Evolutionary conservation across 2,113 vertebrate genomes (phyloP).

Genomic region (Brachypteracias leptosomus): DNA sequence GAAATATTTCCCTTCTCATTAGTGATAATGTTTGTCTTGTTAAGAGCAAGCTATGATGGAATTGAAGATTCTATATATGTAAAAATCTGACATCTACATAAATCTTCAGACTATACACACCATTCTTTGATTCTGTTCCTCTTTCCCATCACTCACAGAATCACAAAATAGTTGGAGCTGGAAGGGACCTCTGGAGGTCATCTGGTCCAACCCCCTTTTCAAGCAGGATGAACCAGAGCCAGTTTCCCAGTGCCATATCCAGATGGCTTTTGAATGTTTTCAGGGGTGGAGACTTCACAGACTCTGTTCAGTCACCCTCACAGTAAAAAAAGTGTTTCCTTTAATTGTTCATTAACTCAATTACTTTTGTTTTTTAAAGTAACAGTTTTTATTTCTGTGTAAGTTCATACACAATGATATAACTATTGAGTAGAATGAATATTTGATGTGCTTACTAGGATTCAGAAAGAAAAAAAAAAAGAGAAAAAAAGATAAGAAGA

Average conservation of each 20-base stretch:
- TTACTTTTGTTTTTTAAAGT: neutral
- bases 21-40: neutral
- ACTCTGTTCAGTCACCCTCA: neutral
- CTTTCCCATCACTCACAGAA: neutral
- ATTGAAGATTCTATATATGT: neutral
- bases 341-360: neutral
- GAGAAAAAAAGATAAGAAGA: no score
- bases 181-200: neutral
- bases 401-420: neutral
- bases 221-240: neutral
- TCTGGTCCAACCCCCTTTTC: neutral
- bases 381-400: neutral
- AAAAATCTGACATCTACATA: neutral
- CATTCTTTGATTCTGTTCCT: rapidly evolving
- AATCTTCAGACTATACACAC: no score
- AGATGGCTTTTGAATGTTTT: neutral
- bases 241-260: no score
- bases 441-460: neutral
- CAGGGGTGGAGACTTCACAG: neutral
- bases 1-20: neutral
- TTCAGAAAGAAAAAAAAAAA: neutral
- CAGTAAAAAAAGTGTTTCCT: neutral
- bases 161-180: neutral
- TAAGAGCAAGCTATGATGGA: neutral
- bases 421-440: neutral